Evolutionary conservation across 2,113 vertebrate species (phyloP).

Genomic region (Trematocara unimaculatum): DNA sequence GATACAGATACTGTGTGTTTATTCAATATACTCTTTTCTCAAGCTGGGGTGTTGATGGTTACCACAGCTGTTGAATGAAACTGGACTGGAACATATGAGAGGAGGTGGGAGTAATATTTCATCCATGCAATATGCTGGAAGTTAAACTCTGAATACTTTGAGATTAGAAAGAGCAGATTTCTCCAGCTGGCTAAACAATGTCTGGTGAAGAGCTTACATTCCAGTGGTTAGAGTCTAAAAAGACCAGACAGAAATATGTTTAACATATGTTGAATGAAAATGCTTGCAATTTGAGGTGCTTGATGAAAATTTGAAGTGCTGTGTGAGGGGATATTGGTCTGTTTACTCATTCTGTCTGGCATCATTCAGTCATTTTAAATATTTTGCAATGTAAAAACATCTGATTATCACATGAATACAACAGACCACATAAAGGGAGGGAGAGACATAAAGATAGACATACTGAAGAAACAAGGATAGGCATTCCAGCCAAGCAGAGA

Average conservation of each 20-base stretch:
- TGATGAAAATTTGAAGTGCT: not conserved
- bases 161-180: not conserved
- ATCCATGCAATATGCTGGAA: not conserved
- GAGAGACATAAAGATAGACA: not conserved
- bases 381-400: not conserved
- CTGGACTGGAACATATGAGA: not conserved
- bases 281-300: not conserved
- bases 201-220: constrained; percentile 10
- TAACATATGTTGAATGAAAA: not conserved
- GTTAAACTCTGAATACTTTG: not conserved
- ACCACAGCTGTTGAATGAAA: not conserved
- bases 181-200: not conserved
- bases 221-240: not conserved
- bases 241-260: not conserved
- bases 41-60: not conserved
- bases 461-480: not conserved
- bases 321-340: not conserved
- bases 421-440: not conserved
- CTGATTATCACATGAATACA: not conserved
- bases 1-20: not conserved
- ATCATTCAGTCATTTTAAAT: not conserved
- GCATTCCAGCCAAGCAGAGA: not conserved
- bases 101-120: not conserved
- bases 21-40: not conserved
- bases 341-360: not conserved